Evolutionary conservation across 1,140 invertebrate species (phyloP), one percentile per base, ranked within the genome.

Genomic region (Coptotermes formosanus): DNA sequence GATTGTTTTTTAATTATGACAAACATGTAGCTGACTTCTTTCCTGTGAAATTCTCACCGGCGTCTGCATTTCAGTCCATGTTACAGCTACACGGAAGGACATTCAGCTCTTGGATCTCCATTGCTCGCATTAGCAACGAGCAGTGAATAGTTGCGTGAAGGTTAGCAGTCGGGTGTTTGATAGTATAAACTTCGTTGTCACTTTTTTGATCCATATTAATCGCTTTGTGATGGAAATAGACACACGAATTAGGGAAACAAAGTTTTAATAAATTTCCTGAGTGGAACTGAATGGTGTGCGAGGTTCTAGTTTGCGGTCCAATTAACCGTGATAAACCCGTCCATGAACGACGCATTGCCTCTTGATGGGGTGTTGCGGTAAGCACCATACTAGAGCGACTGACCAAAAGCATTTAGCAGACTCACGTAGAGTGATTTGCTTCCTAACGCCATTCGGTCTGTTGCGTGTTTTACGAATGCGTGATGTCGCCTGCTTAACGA

Each of bases 361-460:
- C 64, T 75, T 75, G 64, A 75, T 75, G 64, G 64, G n/a, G 25
- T 75, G 64, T 75, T 75, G 64, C 64, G 64, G 64, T 75, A 14
- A 11, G 25, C 64, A 75, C 64, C 59, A 75, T 30, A 30, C n/a
- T 75, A 75, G 64, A 14, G 64, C 25, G 64, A 75, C 9, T 75
- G 64, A 75, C 64, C 59, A 75, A 75, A 38, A 75, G 25, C 64
- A 75, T n/a, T 75, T 75, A 75, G 64, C n/a, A 75, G 25, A 75
- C 64, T 30, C 25, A 75, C n/a, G 25, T n/a, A 12, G 25, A 75
- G 25, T 75, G 64, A 75, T 75, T 25, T 30, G 64, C 6, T 30
- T 75, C 64, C 64, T 75, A 30, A 75, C 64, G n/a, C 64, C 64
- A 75, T 30, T 75, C 7, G n/a, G 64, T 30, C 64, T 75, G 25